Evolutionary conservation across 2,797 vertebrate species (phyloP).

Genomic region (Scleropages formosus): DNA sequence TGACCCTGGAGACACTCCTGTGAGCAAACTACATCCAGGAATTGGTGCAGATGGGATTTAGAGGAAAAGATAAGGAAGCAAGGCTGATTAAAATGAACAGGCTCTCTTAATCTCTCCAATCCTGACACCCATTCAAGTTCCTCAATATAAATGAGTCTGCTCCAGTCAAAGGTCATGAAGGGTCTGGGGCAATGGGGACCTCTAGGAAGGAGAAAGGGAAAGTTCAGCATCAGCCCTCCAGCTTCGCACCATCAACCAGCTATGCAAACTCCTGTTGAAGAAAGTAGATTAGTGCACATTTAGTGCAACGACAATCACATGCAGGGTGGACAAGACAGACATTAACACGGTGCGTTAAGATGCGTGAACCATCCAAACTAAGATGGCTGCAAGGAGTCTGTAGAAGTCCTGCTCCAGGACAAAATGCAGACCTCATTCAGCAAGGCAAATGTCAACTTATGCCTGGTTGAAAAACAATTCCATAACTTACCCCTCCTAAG

Average conservation of each 20-base stretch:
- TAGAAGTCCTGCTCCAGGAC: too few species aligned
- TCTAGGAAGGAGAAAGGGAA: neutral
- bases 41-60: neutral
- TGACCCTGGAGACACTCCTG: slow-evolving; percentile 7
- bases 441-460: too few species aligned
- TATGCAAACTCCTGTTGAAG: neutral
- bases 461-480: too few species aligned
- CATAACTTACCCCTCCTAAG: too few species aligned
- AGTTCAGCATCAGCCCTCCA: slow-evolving; percentile 32
- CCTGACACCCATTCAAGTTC: too few species aligned
- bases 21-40: slow-evolving; percentile 1
- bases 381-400: neutral
- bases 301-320: neutral
- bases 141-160: too few species aligned
- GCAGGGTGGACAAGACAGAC: too few species aligned
- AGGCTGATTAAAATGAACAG: slow-evolving; percentile 6
- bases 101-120: slow-evolving; percentile 21
- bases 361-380: neutral
- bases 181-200: neutral
- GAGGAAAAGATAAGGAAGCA: neutral
- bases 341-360: too few species aligned
- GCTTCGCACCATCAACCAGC: too few species aligned
- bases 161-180: neutral
- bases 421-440: too few species aligned
- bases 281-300: neutral